These are phyloP conservation scores for Budorcas taxicolor DNA, from an alignment of 2,113 vertebrate genomes.

Conservation along the genomic window DNA sequence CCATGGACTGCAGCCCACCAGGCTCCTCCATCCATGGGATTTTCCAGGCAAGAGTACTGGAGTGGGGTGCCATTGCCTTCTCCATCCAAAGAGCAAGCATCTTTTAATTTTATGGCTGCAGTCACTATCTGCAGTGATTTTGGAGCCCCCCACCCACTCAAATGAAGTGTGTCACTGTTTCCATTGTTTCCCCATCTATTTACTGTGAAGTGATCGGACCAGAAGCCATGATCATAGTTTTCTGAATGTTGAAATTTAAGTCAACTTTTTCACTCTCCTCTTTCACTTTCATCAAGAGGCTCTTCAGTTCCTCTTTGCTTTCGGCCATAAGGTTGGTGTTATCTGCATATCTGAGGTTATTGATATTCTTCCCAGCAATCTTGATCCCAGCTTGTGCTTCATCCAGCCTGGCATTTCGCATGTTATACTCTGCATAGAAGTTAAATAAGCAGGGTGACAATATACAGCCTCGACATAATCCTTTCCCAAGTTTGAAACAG, in stretches of 20 bases:
- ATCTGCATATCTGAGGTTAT: not conserved
- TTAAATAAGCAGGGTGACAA: not conserved
- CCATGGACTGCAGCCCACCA: too few relatives aligned
- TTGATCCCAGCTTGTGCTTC: not conserved
- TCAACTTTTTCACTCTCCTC: not conserved
- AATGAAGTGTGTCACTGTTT: not conserved
- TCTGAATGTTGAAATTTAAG: not conserved
- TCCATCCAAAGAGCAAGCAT: not conserved
- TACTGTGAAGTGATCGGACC: not conserved
- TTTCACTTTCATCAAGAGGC: not conserved
- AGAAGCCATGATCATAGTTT: not conserved
- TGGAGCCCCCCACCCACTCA: not conserved
- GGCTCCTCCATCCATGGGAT: too few relatives aligned
- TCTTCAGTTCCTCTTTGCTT: not conserved
- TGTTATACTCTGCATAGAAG: not conserved
- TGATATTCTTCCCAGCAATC: not conserved
- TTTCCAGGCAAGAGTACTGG: too few relatives aligned
- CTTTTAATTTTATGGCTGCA: not conserved
- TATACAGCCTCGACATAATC: not conserved
- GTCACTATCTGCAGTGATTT: not conserved
- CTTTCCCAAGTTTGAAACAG: not conserved
- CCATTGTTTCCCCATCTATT: not conserved
- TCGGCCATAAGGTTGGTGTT: not conserved
- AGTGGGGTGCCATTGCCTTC: too few relatives aligned
- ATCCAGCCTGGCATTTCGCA: fast-evolving